Conservation (phyloP, 2,113 vertebrate species). For the Paradoxurus hermaphroditus region DNA sequence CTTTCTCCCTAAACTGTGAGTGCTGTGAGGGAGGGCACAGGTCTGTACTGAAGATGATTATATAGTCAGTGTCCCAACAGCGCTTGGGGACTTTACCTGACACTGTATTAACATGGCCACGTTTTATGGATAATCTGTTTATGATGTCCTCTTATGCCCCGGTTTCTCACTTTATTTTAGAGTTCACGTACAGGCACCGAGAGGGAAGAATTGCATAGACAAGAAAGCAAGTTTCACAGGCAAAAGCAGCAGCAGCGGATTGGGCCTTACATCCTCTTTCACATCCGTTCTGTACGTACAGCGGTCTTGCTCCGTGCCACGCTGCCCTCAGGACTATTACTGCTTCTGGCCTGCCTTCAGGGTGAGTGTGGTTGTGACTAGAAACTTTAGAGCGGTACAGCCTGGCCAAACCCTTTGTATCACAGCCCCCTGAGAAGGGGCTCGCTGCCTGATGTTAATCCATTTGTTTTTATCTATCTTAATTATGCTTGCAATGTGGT, state of each 20-base stretch:
- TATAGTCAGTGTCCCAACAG: background rate
- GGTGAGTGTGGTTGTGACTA: rapidly evolving
- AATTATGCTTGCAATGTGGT: background rate
- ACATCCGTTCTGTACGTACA: rapidly evolving
- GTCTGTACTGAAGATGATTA: background rate
- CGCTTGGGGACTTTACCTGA: background rate
- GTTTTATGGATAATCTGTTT: background rate
- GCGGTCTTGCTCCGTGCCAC: too few relatives aligned
- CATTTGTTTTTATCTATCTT: background rate
- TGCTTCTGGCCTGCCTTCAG: background rate
- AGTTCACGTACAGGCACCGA: background rate
- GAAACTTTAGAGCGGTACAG: background rate
- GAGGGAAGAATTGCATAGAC: background rate
- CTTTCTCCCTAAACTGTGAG: background rate
- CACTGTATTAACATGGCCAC: background rate
- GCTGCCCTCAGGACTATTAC: background rate
- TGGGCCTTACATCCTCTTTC: background rate
- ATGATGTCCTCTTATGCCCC: background rate
- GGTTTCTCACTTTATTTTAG: background rate
- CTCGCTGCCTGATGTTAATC: background rate
- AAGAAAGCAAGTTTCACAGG: background rate
- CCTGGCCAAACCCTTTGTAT: background rate
- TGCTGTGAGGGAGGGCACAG: background rate
- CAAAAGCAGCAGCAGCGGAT: background rate
- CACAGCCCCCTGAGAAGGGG: rapidly evolving